Base-by-base conservation (phyloP, 53 echinoderm and acorn worm species). In the Temnopleurus reevesii region DNA sequence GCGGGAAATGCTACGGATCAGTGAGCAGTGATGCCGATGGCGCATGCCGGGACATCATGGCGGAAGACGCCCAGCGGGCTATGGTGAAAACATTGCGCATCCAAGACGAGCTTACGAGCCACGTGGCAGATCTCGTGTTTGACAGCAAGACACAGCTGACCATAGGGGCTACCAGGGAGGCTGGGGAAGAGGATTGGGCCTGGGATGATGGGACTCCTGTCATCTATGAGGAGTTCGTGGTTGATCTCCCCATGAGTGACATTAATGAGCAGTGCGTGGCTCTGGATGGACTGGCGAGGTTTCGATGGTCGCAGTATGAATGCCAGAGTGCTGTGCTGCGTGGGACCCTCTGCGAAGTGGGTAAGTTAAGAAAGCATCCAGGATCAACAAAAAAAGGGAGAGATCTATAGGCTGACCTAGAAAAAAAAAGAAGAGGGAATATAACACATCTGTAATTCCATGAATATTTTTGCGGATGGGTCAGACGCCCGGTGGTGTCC, bases 131-230 rank as follows among this genome's bases (percentile, higher is more conserved):
- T 12, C 86, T 85, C n/a, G 86, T 60, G 38, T 59, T 59, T 28
- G 58, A 35, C 0, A 27, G 21, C 28, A 85, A 59, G 61, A 46
- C 64, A 49, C 81, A 81, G 23, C 9, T 81, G 51, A 58, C 61
- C 3, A 61, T 90, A 9, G 86, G 86, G 23, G 61, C 61, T 0
- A 28, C 61, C 5, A 85, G 60, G 15, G 86, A 49, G 12, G 71
- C 19, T 28, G 77, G 87, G 33, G 34, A 57, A 1, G 33, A 15
- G 1, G 44, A n/a, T 1, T 95, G 91, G 43, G 51, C 31, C 13
- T 96, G 96, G 96, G 80, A 60, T 19, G 96, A 95, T 31, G 92
- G 95, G 6, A 95, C 96, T 35, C 93, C 93, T 1, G 55, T 90
- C 29, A 91, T 91, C 3, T 95, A 83, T 55, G 30, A n/a, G 0